A percentile compares a stretch with the other conserved stretches of the same genome.
phyloP scores from a whole-genome alignment of 1,140 invertebrate species.

The Aphidius ervi region DNA sequence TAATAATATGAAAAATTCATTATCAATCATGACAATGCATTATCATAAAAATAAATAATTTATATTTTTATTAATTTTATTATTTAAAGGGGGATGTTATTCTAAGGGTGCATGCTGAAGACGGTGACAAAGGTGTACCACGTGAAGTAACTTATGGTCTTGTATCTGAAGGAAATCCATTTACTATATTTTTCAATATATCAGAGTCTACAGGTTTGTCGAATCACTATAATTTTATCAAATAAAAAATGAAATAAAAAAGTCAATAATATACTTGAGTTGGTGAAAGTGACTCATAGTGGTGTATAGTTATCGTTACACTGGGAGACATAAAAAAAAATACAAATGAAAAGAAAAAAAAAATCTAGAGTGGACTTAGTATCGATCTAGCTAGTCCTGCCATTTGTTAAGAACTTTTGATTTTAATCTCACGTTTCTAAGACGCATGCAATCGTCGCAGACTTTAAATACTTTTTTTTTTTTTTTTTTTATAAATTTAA shows the following conservation, averaged over 20 bases:
- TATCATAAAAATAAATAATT: slow-evolving; percentile 1
- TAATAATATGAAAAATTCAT: not conserved
- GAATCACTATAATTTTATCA: not conserved
- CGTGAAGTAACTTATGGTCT: slow-evolving; percentile 77
- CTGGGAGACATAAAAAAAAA: not conserved
- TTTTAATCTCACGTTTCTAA: slow-evolving; percentile 31
- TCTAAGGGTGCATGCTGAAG: slow-evolving; percentile 76
- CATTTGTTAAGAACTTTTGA: slow-evolving; percentile 13
- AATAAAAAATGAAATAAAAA: not conserved
- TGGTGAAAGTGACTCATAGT: slow-evolving; percentile 18
- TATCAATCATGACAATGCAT: not conserved
- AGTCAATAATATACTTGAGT: not conserved
- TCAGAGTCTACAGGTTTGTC: slow-evolving; percentile 72
- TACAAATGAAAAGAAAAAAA: slow-evolving; percentile 4
- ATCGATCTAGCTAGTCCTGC: slow-evolving; percentile 20
- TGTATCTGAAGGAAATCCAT: slow-evolving; percentile 76
- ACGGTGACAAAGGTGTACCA: slow-evolving; percentile 81
- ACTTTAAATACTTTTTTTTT: not conserved
- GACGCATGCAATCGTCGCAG: slow-evolving; percentile 33
- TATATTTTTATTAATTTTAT: slow-evolving; percentile 12
- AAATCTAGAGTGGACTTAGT: slow-evolving; percentile 14
- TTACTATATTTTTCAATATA: slow-evolving; percentile 78
- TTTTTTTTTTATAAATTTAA: no score
- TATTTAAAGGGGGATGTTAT: slow-evolving; percentile 57
- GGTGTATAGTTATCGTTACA: not conserved